Evolutionary conservation across 2,797 vertebrate genomes (phyloP).

Genomic region (Catostomus latipinnis): DNA sequence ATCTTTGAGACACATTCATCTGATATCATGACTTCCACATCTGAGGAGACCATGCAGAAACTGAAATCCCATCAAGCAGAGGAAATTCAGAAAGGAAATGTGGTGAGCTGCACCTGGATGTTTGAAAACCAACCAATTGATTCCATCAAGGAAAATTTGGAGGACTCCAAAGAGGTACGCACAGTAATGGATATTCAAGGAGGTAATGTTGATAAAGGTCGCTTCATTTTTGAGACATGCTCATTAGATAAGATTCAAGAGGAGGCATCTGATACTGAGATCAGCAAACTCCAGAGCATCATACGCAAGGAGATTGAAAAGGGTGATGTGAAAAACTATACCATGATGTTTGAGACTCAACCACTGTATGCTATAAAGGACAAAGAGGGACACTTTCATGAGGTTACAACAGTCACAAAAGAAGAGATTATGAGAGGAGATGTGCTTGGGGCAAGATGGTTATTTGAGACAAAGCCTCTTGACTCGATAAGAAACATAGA

Average conservation of each 20-base stretch:
- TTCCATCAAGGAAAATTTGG: slow-evolving; percentile 77
- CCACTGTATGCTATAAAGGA: slow-evolving; percentile 91
- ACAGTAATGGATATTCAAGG: slow-evolving; percentile 87
- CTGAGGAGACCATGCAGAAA: slow-evolving; percentile 84
- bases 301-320: slow-evolving; percentile 79
- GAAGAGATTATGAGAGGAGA: slow-evolving; percentile 90
- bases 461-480: slow-evolving; percentile 93
- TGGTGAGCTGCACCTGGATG: slow-evolving; percentile 87
- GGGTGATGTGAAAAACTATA: slow-evolving; percentile 91
- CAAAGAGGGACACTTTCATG: slow-evolving; percentile 90
- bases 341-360: slow-evolving; percentile 93
- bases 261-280: slow-evolving; percentile 72
- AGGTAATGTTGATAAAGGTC: slow-evolving; percentile 87
- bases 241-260: slow-evolving; percentile 90
- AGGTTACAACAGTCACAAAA: slow-evolving; percentile 93
- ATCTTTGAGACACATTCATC: slow-evolving; percentile 89
- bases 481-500: slow-evolving; percentile 87
- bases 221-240: slow-evolving; percentile 91
- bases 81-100: slow-evolving; percentile 90
- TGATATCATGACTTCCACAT: slow-evolving; percentile 87
- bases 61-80: slow-evolving; percentile 83
- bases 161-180: slow-evolving; percentile 69
- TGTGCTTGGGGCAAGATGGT: slow-evolving; percentile 90
- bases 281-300: slow-evolving; percentile 74
- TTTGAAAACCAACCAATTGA: slow-evolving; percentile 92